Evolutionary conservation across 2,888 invertebrate species (phyloP), one percentile per base, ranked within the genome.

Genomic region (Trissonchulus sp.): DNA sequence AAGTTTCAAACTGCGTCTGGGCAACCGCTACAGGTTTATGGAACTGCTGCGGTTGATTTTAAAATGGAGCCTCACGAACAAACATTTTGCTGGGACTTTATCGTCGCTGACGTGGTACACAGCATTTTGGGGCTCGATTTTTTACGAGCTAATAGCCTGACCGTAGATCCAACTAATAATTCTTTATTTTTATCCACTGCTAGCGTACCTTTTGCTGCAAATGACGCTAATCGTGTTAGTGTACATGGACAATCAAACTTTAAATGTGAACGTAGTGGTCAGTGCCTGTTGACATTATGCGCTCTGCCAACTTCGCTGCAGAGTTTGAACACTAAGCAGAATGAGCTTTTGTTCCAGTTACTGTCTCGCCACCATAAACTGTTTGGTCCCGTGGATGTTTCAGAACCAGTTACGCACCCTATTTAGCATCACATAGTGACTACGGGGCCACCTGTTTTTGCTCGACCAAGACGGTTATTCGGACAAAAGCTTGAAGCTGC

Each of bases 401-500:
- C 71, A 37, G 35, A 69, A 36, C 3, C 8, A n/a, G 36, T 34
- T 8, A 2, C 2, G 23, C 71, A 69, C 36, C 28, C 31, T 33
- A 34, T 69, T 23, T 2, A 69, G 34, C 71, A 69, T 36, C n/a
- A 35, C 36, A 69, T 69, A 2, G 34, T 37, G n/a, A 33, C 48
- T 15, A 48, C 48, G 23, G 48, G 48, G 48, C 8, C 48, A 48
- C 71, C 71, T 33, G 71, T 69, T 23, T 69, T 69, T 69, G 33
- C 71, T 8, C 34, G 37, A 8, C 71, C 71, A 23, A 69, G 36
- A n/a, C 33, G 36, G 15, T 34, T 69, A 23, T 69, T 69, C n/a
- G 71, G 71, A 35, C 8, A 31, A 23, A 69, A 69, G 37, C 71
- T 69, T 36, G n/a, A 34, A 37, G 37, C n/a, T 23, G 71, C 71